Conservation (phyloP, 1,140 invertebrate genomes). For the Zaprionus ghesquierei region DNA sequence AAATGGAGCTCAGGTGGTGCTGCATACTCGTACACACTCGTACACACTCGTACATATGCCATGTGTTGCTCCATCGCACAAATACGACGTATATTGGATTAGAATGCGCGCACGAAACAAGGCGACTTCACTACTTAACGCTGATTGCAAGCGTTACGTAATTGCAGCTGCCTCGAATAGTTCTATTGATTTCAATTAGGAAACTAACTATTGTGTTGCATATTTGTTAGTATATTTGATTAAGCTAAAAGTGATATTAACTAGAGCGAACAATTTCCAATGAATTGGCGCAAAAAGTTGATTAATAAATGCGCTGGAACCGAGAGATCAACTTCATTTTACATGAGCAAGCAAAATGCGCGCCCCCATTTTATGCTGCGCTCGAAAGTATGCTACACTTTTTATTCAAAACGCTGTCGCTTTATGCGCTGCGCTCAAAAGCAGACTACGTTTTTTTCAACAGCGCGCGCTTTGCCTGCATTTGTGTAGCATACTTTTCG, state of each 20-base stretch:
- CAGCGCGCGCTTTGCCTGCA: too few relatives aligned
- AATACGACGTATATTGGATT: conserved; percentile 3
- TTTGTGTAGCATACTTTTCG: neutral
- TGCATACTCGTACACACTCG: too few relatives aligned
- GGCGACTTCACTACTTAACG: conserved; percentile 17
- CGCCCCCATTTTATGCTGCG: too few relatives aligned
- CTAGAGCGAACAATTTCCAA: neutral
- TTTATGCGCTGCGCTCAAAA: neutral
- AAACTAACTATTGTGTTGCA: neutral
- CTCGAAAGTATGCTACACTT: neutral
- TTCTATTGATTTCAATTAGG: conserved; percentile 16
- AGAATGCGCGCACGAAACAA: neutral
- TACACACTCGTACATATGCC: too few relatives aligned
- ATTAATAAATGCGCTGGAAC: neutral
- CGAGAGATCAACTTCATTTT: too few relatives aligned
- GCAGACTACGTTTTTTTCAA: too few relatives aligned
- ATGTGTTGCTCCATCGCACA: conserved; percentile 1
- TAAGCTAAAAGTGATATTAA: neutral
- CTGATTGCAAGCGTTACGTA: conserved; percentile 40
- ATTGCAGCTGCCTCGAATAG: conserved; percentile 16
- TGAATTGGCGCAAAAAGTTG: too few relatives aligned
- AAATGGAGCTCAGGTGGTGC: conserved; percentile 62
- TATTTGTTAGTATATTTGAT: neutral
- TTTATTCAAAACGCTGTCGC: too few relatives aligned
- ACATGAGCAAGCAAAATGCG: too few relatives aligned